Evolutionary conservation across 2,888 invertebrate genomes (phyloP), one percentile per base, ranked within the genome.

Genomic region (Sabatieria punctata): DNA sequence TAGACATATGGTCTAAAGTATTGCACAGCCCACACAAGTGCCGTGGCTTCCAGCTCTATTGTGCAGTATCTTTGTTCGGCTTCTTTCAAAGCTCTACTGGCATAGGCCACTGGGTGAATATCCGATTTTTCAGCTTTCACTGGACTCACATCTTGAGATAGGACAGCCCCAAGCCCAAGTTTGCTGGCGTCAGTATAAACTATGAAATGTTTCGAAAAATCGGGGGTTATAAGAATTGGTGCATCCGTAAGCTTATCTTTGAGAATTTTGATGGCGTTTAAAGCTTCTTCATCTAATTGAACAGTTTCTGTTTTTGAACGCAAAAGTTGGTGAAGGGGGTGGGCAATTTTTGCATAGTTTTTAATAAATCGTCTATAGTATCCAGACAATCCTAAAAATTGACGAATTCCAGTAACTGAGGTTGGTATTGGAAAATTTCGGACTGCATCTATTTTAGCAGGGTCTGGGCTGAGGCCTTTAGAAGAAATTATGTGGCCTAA

Each of bases 401-500:
- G 33, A 13, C 33, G 33, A 33, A 33, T 11, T n/a, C n/a, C 11
- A 13, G 33, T 33, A n/a, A 33, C n/a, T 33, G 33, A 13, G 11
- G 11, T 11, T 33, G 33, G 33, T 33, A 33, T 11, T 33, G 33
- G 48, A 21, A 41, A 45, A 13, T 48, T 21, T 2, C 15, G 21
- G 2, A 45, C 21, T 13, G 38, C 43, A 30, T 33, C 4, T 2
- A 49, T 15, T 19, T 44, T 33, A 8, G 43, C 24, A 1, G 36
- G 22, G 41, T 48, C 25, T 13, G 49, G 40, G 2, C 8, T 1
- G 15, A 49, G 35, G 3, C 50, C 50, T 8, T 49, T 25, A 15
- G 21, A 19, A 2, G 35, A 37, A n/a, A 50, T 42, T 25, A 42
- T 36, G 43, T 46, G 48, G 13, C 51, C 51, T 8, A 54, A 25